Evolutionary conservation across 2,113 vertebrate species (phyloP), one percentile per base, ranked within the genome.

Genomic region (Nyctibius bracteatus): DNA sequence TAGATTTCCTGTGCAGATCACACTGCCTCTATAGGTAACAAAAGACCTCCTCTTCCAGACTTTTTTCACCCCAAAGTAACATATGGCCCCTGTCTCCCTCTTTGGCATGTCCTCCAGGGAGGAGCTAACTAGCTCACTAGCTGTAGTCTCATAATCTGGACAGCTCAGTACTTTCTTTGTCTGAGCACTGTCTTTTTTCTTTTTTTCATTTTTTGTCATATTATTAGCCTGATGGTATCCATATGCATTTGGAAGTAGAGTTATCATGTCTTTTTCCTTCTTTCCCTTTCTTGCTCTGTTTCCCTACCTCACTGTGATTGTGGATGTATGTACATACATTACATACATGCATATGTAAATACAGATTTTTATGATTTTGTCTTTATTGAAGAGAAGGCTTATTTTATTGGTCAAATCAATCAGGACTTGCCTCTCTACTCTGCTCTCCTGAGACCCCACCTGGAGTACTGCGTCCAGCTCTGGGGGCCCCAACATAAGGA

Each of bases 381-480:
- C 14, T 85, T 88, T 70, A 72, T 93, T 94, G 72, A 96, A 96
- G 9, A 93, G 70, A 92, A 89, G 33, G 9, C 21, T 92, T 90
- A 92, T 91, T 93, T 96, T 94, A 86, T 92, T 92, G 49, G 49
- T 90, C 37, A 92, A 96, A 95, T 91, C 78, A 92, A 70, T 96
- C 92, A 94, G 33, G n/a, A n/a, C n/a, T n/a, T n/a, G n/a, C n/a
- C n/a, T n/a, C n/a, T n/a, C n/a, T n/a, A n/a, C n/a, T n/a, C n/a
- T n/a, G n/a, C n/a, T n/a, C n/a, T n/a, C n/a, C n/a, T n/a, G n/a
- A n/a, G n/a, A n/a, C n/a, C n/a, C n/a, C n/a, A n/a, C n/a, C n/a
- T n/a, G n/a, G n/a, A n/a, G n/a, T n/a, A n/a, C n/a, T n/a, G n/a
- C n/a, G n/a, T n/a, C n/a, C n/a, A n/a, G n/a, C n/a, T n/a, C n/a